Base-by-base conservation (phyloP, 2,797 vertebrate species). In the Geotria australis region DNA sequence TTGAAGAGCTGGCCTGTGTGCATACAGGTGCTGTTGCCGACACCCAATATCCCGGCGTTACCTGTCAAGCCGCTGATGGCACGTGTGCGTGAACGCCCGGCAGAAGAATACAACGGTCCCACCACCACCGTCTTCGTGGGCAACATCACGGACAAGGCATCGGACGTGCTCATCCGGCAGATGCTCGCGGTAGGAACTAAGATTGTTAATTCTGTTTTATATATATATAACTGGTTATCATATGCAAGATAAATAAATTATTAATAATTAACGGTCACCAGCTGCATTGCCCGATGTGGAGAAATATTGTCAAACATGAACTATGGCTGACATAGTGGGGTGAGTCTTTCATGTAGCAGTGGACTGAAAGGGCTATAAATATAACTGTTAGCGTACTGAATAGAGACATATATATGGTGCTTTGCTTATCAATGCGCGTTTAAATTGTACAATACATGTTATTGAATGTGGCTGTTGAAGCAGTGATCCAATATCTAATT, bases 101-200 rank as follows among this genome's bases (percentile, higher is more conserved):
- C 70, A 0, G 82, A 83, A 53, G 85, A 94, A 60, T 81, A 73
- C 65, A 79, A 78, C 1, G 86, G 89, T 11, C 91, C 91, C n/a
- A 98, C 86, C 3, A 98, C 91, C 53, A 98, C 91, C 0, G 91
- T 98, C 61, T 98, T 98, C 71, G 91, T 98, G 58, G 91, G 91
- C 59, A 98, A 95, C 67, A 96, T 98, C 69, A 95, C 91, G 0
- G 91, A 98, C 66, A 98, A 91, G 69, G 91, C 91, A 10, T 95
- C 91, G 5, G 91, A 98, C 63, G 91, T 98, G 91, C 77, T 98
- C 47, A 94, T 98, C 65, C 73, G 91, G 70, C 91, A 98, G 63
- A 77, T 96, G 60, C 70, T 98, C 53, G 85, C 91, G 59, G 91
- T 98, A 73, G 86, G 85, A 68, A 46, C 24, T 38, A 38, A 38